These are phyloP conservation scores for Leptopilina syphax DNA, from an alignment of 2,888 invertebrate species.

Conservation along the genomic window DNA sequence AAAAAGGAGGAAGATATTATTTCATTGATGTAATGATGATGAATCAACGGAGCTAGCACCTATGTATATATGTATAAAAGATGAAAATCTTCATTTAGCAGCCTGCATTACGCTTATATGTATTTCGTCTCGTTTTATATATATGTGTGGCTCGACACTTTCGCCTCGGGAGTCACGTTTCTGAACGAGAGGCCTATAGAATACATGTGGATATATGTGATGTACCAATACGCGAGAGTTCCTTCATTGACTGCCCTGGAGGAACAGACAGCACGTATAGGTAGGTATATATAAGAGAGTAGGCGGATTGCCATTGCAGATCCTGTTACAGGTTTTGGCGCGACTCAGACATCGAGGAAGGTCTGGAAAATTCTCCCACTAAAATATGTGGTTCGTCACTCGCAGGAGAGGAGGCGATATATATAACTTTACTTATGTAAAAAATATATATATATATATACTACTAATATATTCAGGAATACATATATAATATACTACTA, in stretches of 20 bases:
- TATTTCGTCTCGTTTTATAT: constrained; percentile 1
- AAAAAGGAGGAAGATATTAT: neutral
- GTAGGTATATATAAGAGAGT: neutral
- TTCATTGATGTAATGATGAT: constrained; percentile 22
- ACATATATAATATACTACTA: too few species aligned
- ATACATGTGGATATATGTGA: neutral
- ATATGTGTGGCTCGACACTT: constrained; percentile 1
- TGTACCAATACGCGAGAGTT: constrained; percentile 20
- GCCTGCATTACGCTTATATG: too few species aligned
- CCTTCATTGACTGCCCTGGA: constrained; percentile 32
- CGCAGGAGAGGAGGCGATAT: neutral
- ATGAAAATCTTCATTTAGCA: constrained; percentile 24
- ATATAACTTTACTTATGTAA: neutral
- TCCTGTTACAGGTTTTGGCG: constrained; percentile 27
- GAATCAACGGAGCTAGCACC: too few species aligned
- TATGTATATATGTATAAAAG: neutral
- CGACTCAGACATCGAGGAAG: neutral
- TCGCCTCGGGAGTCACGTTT: constrained; percentile 28
- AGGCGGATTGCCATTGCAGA: constrained; percentile 27
- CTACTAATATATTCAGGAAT: too few species aligned
- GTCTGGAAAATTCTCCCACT: constrained; percentile 19
- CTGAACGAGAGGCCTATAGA: constrained; percentile 24
- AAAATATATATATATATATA: too few species aligned
- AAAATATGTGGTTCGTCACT: neutral
- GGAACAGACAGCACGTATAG: constrained; percentile 30